phyloP scores from a whole-genome alignment of 2,113 vertebrate species.

The Sceloporus undulatus region DNA sequence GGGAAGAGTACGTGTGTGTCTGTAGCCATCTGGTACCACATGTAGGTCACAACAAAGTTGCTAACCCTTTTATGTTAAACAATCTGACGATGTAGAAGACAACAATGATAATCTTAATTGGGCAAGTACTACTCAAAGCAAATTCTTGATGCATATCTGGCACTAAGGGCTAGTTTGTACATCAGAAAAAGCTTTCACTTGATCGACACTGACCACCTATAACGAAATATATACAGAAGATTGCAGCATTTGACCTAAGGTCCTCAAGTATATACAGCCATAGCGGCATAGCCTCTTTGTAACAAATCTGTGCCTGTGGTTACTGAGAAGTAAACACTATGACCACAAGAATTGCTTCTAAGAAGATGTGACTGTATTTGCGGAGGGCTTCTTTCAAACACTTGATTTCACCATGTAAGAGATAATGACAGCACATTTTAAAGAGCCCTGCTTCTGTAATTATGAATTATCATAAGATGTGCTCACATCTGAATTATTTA shows the following conservation, averaged over 20 bases:
- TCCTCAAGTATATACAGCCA: not conserved
- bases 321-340: not conserved
- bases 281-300: not conserved
- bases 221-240: not conserved
- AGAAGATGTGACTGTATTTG: not conserved
- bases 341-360: not conserved
- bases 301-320: not conserved
- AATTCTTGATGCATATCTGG: not conserved
- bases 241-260: not conserved
- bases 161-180: not conserved
- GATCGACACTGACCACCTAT: not conserved
- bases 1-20: too few relatives aligned
- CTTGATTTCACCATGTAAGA: not conserved
- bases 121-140: slow-evolving; percentile 47
- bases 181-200: not conserved
- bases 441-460: not conserved
- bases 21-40: not conserved
- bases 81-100: too few relatives aligned
- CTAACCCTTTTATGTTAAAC: not conserved
- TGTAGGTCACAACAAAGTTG: too few relatives aligned
- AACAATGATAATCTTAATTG: not conserved
- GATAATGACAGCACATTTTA: too few relatives aligned
- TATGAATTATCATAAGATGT: not conserved
- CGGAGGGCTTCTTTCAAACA: not conserved
- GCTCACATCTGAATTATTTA: not conserved